Conservation (phyloP, 1,140 invertebrate species). For the Heliconius himera region DNA sequence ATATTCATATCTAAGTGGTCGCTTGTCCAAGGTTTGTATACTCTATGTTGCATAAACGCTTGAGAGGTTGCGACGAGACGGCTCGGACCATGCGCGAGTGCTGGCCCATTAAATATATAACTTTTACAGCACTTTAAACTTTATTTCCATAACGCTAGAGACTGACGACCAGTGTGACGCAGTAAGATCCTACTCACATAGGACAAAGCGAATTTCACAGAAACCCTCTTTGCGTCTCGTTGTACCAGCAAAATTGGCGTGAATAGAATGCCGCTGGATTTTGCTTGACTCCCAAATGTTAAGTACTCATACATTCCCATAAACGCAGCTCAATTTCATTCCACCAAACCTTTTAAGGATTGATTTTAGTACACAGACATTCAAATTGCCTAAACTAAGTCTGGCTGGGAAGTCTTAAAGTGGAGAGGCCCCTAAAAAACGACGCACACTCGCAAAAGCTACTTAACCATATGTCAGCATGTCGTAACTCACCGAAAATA, state of each 20-base stretch:
- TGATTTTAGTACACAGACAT: neutral
- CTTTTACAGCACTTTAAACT: constrained; percentile 21
- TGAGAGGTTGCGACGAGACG: constrained; percentile 38
- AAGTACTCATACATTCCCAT: constrained; percentile 13
- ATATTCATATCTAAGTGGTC: constrained; percentile 29
- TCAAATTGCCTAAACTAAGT: constrained; percentile 5
- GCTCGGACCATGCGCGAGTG: constrained; percentile 27
- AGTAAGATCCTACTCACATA: constrained; percentile 39
- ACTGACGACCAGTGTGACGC: constrained; percentile 17
- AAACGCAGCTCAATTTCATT: neutral
- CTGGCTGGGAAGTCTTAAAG: neutral
- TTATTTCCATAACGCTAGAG: constrained; percentile 22
- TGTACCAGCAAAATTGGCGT: constrained; percentile 45
- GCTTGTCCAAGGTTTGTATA: constrained; percentile 33
- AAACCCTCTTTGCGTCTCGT: constrained; percentile 43
- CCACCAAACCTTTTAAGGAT: neutral
- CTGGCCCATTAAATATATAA: constrained; percentile 23
- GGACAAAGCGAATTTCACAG: constrained; percentile 44
- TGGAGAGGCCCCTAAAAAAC: constrained; percentile 26
- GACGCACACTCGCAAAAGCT: constrained; percentile 18
- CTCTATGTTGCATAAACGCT: constrained; percentile 38
- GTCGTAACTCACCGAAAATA: constrained; percentile 31
- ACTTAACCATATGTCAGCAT: constrained; percentile 34
- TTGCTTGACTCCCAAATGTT: constrained; percentile 28
- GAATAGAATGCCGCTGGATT: constrained; percentile 39